Evolutionary conservation across 92 coral and sea anemone genomes (phyloP), one percentile per base, ranked within the genome.

Genomic region (Porites lobata): DNA sequence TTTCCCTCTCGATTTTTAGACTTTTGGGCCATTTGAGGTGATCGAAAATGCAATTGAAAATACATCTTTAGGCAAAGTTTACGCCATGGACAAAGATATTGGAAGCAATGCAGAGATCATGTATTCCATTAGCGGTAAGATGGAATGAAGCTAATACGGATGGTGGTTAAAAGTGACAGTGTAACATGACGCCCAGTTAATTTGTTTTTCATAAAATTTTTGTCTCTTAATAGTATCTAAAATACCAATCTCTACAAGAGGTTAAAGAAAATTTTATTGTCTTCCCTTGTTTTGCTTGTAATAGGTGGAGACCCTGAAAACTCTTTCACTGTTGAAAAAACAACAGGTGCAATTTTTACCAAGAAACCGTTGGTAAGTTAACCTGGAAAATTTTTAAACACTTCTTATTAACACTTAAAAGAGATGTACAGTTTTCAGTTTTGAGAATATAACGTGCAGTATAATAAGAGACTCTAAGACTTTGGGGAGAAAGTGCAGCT

Each of bases 1-100:
- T 56, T 2, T 56, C 2, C 15, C 15, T 56, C 61, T 56, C 15
- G 61, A 56, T 13, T 72, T 81, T 10, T 78, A 96, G 99, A 93
- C 87, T 9, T 93, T 90, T 73, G 99, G 98, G 61, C 98, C 98
- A 8, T 95, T 96, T 69, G 2, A 64, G 76, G 86, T 93, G 13
- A 73, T 57, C 11, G 99, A 96, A 87, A 95, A 95, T 81, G 86
- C 88, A 82, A 77, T 83, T 7, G 66, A 72, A 26, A 96, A 96
- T 7, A 86, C 83, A 62, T 71, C 51, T 4, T 92, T 96, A 20
- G 99, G 99, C 63, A 84, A 77, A 9, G 98, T 96, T 29, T 77
- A 69, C 51, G 99, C 99, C 21, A 86, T 75, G 69, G 99, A 96
- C 75, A 59, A 88, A 64, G 99, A 96, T 69, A 95, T 91, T 32